Percentiles rank a stretch among this genome's conserved stretches.
These are phyloP conservation scores for Patella depressa DNA, from an alignment of 2,888 invertebrate genomes.

Conservation along the genomic window DNA sequence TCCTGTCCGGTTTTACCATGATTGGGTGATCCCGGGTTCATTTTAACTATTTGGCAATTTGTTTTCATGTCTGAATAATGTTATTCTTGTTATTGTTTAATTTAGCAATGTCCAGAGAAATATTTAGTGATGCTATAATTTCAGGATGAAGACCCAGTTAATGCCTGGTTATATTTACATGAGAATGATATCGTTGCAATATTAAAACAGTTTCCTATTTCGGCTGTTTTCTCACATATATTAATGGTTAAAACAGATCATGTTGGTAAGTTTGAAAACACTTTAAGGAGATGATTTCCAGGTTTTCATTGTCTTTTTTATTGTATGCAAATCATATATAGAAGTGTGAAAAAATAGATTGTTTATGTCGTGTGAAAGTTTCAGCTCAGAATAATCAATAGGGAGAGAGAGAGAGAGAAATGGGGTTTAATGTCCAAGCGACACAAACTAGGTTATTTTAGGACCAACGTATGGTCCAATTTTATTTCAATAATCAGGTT, in stretches of 20 bases:
- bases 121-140: slow-evolving; percentile 2
- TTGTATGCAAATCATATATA: too few relatives aligned
- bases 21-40: too few relatives aligned
- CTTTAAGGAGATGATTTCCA: background rate
- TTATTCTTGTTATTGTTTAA: background rate
- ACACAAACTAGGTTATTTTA: too few relatives aligned
- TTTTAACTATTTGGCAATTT: too few relatives aligned
- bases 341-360: too few relatives aligned
- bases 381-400: too few relatives aligned
- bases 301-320: background rate
- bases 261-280: slow-evolving; percentile 39
- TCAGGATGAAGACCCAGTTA: slow-evolving; percentile 76
- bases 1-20: too few relatives aligned
- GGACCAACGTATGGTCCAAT: too few relatives aligned
- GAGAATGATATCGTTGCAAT: slow-evolving; percentile 84
- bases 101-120: background rate
- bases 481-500: too few relatives aligned
- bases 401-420: too few relatives aligned
- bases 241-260: slow-evolving; percentile 62
- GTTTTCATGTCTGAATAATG: background rate
- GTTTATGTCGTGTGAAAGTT: too few relatives aligned
- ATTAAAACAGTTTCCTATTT: slow-evolving; percentile 83
- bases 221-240: slow-evolving; percentile 77
- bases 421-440: too few relatives aligned
- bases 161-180: slow-evolving; percentile 75